These are phyloP conservation scores for Pemphigus obesinymphae DNA, from an alignment of 1,140 invertebrate species.

Conservation along the genomic window DNA sequence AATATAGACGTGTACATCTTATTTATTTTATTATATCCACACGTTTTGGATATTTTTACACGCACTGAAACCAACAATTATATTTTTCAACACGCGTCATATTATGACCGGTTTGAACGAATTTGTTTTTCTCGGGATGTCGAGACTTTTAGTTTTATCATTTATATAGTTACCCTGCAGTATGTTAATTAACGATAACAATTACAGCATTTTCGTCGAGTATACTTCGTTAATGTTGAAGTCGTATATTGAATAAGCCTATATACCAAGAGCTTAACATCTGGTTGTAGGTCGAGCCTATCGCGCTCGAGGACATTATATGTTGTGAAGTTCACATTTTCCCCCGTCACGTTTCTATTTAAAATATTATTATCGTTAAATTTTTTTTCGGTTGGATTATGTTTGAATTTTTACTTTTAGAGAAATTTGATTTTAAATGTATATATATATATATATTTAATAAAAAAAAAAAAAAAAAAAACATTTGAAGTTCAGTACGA, in stretches of 20 bases:
- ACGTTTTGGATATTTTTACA: too few relatives aligned
- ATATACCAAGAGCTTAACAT: background rate
- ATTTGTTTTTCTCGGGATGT: background rate
- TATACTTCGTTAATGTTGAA: too few relatives aligned
- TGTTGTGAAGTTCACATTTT: background rate
- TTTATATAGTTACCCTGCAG: too few relatives aligned
- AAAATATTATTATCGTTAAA: background rate
- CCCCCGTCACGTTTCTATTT: background rate
- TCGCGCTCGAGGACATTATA: background rate
- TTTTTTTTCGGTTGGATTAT: background rate
- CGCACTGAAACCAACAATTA: too few relatives aligned
- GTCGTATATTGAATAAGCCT: too few relatives aligned
- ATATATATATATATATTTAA: background rate
- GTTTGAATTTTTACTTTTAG: too few relatives aligned
- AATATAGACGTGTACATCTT: background rate
- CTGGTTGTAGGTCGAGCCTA: background rate
- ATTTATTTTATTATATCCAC: background rate
- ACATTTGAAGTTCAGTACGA: too few relatives aligned
- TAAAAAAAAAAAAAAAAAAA: too few relatives aligned
- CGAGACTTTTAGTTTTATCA: too few relatives aligned
- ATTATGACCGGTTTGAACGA: too few relatives aligned
- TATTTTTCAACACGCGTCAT: background rate
- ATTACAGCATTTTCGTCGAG: too few relatives aligned
- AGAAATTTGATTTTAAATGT: background rate
- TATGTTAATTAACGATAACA: too few relatives aligned